Evolutionary conservation across 2,888 invertebrate genomes (phyloP).

Genomic region (Drosophila neotestacea): DNA sequence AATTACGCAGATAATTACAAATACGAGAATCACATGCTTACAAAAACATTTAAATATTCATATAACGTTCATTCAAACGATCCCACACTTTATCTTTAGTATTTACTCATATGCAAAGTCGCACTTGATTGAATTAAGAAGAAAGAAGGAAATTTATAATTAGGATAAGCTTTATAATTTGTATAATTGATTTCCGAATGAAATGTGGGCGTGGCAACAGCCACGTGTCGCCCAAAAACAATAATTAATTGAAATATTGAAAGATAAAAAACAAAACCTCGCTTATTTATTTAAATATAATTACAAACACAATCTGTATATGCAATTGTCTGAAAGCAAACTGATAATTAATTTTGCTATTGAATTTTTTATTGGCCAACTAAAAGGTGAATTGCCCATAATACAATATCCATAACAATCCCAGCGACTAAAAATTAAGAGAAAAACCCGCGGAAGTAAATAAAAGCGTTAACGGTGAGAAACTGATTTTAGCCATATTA

Average conservation of each 20-base stretch:
- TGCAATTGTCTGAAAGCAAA: slow-evolving; percentile 1
- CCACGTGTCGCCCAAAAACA: slow-evolving; percentile 8
- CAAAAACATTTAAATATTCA: neutral
- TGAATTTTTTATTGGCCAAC: slow-evolving; percentile 32
- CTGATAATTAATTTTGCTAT: slow-evolving; percentile 35
- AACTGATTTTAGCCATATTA: slow-evolving; percentile 43
- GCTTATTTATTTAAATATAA: slow-evolving; percentile 20
- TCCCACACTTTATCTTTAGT: neutral
- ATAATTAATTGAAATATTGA: slow-evolving; percentile 3
- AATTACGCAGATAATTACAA: slow-evolving; percentile 14
- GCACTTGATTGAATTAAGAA: neutral
- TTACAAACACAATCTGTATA: slow-evolving; percentile 3
- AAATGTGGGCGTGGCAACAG: slow-evolving; percentile 9
- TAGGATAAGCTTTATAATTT: slow-evolving; percentile 46
- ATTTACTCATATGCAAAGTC: neutral
- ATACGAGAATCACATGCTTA: slow-evolving; percentile 29
- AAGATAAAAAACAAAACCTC: neutral
- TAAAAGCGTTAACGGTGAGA: slow-evolving; percentile 54
- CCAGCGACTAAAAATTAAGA: slow-evolving; percentile 1
- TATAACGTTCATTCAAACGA: neutral
- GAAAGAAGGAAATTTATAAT: slow-evolving; percentile 3
- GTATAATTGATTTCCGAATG: slow-evolving; percentile 6
- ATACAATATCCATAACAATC: slow-evolving; percentile 37
- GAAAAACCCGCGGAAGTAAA: slow-evolving; percentile 70
- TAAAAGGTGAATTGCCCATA: slow-evolving; percentile 15